phyloP scores from a whole-genome alignment of 2,113 vertebrate genomes.

The Lasiurus cinereus region DNA sequence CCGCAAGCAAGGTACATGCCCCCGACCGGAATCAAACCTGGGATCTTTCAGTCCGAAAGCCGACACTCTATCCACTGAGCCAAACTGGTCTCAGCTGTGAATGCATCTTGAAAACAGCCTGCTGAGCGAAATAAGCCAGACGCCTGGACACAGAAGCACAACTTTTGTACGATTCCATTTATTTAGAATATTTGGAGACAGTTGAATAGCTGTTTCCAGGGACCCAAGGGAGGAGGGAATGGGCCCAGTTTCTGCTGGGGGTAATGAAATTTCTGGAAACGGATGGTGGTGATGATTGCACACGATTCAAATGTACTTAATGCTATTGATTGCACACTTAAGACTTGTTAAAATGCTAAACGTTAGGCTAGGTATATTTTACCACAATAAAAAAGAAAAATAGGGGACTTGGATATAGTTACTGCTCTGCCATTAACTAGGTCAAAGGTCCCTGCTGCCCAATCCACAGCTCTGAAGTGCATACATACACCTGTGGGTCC shows the following conservation, averaged over 20 bases:
- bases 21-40: too few relatives aligned
- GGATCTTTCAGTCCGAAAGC: too few relatives aligned
- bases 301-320: too few relatives aligned
- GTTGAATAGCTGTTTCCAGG: neutral
- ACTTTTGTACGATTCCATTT: neutral
- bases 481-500: neutral
- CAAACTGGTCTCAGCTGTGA: too few relatives aligned
- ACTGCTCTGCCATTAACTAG: neutral
- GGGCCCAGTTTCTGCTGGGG: neutral
- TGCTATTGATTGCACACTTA: neutral
- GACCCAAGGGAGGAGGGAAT: accelerated
- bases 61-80: too few relatives aligned
- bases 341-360: neutral
- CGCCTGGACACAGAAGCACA: neutral
- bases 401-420: neutral
- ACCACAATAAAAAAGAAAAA: neutral
- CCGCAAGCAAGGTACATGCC: too few relatives aligned
- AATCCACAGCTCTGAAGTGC: neutral
- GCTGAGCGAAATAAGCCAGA: neutral
- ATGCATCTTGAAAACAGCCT: too few relatives aligned
- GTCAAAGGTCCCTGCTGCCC: neutral
- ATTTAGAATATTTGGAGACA: neutral
- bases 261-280: neutral
- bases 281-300: too few relatives aligned
- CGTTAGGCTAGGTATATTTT: neutral